Evolutionary conservation across 2,797 vertebrate species (phyloP), one percentile per base, ranked within the genome.

Genomic region (Sebastes itinus): DNA sequence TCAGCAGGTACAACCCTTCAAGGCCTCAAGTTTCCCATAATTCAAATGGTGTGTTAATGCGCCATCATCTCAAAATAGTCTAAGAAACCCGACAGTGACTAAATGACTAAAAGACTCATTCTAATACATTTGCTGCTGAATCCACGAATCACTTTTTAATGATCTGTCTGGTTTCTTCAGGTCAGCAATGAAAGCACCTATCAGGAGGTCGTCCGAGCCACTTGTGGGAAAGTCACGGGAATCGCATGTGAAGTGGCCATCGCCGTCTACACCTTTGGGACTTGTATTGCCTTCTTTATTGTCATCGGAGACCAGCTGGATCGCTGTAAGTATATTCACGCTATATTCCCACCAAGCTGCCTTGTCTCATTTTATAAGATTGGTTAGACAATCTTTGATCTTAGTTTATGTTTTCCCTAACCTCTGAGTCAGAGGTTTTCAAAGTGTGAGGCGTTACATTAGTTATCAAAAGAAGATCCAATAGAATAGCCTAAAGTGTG

Each of bases 281-380:
- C 98, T 42, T 99, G 98, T 92, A 99, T 99, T 0, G 97, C 98
- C 75, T 99, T 99, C 94, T 97, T 99, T 75, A 99, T 99, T 88
- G 99, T 99, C 90, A 99, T 99, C 0, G 98, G 98, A 56, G 98
- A 99, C 92, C 98, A 99, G 89, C 93, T 99, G 80, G 98, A 99
- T 92, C 98, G 98, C 89, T 94, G 98, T 99, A 87, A 98, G 98
- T 94, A 32, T n/a, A 64, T 20, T 63, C 11, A 8, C 23, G 7
- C 3, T 6, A n/a, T 35, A 2, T 30, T 61, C 20, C n/a, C 61
- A 63, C 33, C 1, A 38, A 11, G 22, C 25, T 25, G 11, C 14
- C 2, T 7, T 56, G 25, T 71, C 14, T 72, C 28, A 22, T 30
- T 30, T 38, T 1, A 63, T 38, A 8, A 54, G 58, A 73, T 49